Conservation (phyloP, 2,113 vertebrate genomes). For the Hemicordylus capensis region DNA sequence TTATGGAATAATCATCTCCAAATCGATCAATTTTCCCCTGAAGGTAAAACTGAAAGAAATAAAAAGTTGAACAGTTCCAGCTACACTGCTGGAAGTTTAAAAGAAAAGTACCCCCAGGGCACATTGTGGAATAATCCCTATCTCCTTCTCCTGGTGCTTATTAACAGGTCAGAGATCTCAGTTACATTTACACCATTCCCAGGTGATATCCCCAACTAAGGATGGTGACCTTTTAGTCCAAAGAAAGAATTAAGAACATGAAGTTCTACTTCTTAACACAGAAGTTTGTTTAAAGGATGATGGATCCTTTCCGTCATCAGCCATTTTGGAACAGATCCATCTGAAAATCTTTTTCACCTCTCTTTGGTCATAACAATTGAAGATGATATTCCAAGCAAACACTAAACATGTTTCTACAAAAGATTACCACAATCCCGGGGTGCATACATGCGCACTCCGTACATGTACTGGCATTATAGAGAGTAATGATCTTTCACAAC, state of each 20-base stretch:
- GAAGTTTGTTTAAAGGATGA: too few relatives aligned
- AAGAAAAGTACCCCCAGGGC: slow-evolving; percentile 74
- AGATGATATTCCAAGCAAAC: not conserved
- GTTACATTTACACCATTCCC: slow-evolving; percentile 68
- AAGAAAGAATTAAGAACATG: slow-evolving; percentile 64
- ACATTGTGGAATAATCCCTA: slow-evolving; percentile 66
- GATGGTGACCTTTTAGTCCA: slow-evolving; percentile 63
- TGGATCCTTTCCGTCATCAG: slow-evolving; percentile 48
- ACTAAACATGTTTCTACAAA: not conserved
- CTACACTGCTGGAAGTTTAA: slow-evolving; percentile 76
- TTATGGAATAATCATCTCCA: slow-evolving; percentile 81
- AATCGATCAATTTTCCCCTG: slow-evolving; percentile 78
- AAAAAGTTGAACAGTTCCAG: slow-evolving; percentile 74
- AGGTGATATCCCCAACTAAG: slow-evolving; percentile 62
- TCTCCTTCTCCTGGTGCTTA: slow-evolving; percentile 75
- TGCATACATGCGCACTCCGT: not conserved
- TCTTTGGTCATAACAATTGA: not conserved
- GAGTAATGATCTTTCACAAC: not conserved
- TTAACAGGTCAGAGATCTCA: slow-evolving; percentile 79
- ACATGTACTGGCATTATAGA: not conserved
- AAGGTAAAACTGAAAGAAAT: slow-evolving; percentile 76
- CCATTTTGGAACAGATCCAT: slow-evolving; percentile 45
- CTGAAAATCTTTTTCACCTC: not conserved
- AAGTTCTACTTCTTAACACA: slow-evolving; percentile 43
- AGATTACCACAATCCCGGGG: not conserved